Evolutionary conservation across 2,888 invertebrate species (phyloP).

Genomic region (Phyllotreta striolata): DNA sequence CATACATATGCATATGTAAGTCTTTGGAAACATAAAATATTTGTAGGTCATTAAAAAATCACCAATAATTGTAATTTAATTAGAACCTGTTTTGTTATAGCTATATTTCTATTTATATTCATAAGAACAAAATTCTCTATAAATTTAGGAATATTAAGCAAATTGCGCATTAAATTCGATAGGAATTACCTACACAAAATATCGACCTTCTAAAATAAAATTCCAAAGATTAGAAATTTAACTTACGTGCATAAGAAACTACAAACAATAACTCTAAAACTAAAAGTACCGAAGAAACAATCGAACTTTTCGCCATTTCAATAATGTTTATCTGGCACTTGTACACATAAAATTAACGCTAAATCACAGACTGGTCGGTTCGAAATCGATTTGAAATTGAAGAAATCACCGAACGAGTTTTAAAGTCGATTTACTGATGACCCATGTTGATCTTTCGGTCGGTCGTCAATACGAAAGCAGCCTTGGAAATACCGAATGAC

Average conservation of each 20-base stretch:
- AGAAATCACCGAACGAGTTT: constrained; percentile 35
- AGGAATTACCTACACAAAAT: too few relatives aligned
- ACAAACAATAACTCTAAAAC: constrained; percentile 28
- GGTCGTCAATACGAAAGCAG: constrained; percentile 41
- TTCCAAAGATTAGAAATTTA: neutral
- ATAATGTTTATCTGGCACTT: constrained; percentile 8
- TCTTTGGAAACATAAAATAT: too few relatives aligned
- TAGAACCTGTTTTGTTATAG: too few relatives aligned
- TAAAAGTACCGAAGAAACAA: constrained; percentile 7
- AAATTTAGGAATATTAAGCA: too few relatives aligned
- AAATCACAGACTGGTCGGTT: constrained; percentile 23
- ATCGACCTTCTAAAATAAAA: too few relatives aligned
- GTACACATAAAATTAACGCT: constrained; percentile 16
- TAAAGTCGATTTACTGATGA: constrained; percentile 41
- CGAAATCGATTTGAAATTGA: constrained; percentile 21
- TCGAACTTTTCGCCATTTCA: constrained; percentile 15
- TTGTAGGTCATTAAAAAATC: too few relatives aligned
- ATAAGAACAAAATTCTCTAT: too few relatives aligned
- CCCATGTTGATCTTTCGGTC: constrained; percentile 46
- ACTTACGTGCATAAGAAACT: constrained; percentile 36
- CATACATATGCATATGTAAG: too few relatives aligned
- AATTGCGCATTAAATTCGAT: too few relatives aligned
- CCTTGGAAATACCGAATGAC: constrained; percentile 49
- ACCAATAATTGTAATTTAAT: too few relatives aligned
- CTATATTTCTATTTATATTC: too few relatives aligned